phyloP scores from a whole-genome alignment of 2,113 vertebrate species.

The Alouatta palliata region DNA sequence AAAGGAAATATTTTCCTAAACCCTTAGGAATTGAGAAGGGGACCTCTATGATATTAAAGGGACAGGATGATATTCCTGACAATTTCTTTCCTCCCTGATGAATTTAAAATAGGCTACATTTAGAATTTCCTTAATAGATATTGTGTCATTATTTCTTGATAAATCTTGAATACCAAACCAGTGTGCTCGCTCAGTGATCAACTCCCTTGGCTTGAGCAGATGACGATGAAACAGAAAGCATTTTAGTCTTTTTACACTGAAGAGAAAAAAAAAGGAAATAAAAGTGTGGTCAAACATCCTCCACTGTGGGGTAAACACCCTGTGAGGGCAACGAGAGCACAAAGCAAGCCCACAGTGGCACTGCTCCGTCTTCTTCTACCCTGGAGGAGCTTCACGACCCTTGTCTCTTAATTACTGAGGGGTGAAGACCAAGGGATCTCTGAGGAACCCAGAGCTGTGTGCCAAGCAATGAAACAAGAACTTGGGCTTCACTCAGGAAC shows the following conservation, averaged over 20 bases:
- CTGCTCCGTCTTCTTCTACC: too few species aligned
- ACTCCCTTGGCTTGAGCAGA: neutral
- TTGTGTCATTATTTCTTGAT: neutral
- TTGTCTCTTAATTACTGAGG: neutral
- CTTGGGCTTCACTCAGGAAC: neutral
- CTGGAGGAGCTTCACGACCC: accelerated
- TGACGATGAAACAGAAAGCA: neutral
- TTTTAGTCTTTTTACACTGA: neutral
- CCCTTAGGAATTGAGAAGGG: neutral
- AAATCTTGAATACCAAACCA: neutral
- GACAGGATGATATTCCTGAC: neutral
- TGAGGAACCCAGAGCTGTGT: accelerated
- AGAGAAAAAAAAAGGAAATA: neutral
- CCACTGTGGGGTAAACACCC: neutral
- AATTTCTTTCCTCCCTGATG: neutral
- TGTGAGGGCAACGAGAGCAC: accelerated
- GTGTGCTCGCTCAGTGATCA: neutral
- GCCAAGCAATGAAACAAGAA: neutral
- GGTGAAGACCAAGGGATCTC: neutral
- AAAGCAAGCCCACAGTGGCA: accelerated
- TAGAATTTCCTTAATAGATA: neutral
- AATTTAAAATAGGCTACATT: neutral
- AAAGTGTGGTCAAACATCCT: neutral
- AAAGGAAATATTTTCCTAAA: neutral
- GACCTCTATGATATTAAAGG: neutral